Evolutionary conservation across 2,797 vertebrate genomes (phyloP).

Genomic region (Poliocrania exsul): DNA sequence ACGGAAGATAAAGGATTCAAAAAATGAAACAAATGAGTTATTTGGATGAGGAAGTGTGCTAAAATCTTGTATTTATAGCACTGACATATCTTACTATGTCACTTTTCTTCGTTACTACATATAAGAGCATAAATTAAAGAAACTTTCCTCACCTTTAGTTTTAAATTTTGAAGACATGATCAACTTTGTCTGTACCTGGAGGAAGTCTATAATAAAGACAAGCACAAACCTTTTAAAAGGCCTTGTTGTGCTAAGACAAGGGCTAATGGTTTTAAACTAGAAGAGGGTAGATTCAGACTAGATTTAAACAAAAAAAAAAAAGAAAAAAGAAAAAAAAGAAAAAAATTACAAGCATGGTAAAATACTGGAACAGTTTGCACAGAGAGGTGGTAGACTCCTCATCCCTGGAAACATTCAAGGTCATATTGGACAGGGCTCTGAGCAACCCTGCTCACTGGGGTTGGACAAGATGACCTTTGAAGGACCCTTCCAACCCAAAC

Average conservation of each 20-base stretch:
- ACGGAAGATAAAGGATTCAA: background rate
- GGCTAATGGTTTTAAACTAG: background rate
- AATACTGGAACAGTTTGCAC: background rate
- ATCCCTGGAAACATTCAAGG: rapidly evolving
- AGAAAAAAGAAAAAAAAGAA: background rate
- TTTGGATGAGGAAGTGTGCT: background rate
- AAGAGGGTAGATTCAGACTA: background rate
- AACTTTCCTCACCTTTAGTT: background rate
- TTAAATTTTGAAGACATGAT: background rate
- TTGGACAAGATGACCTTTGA: background rate
- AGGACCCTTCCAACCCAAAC: background rate
- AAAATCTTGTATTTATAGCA: background rate
- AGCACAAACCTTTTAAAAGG: background rate
- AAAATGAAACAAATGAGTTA: background rate
- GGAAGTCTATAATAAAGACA: background rate
- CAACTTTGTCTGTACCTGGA: background rate
- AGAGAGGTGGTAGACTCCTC: background rate
- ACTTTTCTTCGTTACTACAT: background rate
- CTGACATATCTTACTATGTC: background rate
- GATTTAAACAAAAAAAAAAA: background rate
- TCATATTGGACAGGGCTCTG: background rate
- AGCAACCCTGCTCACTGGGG: background rate
- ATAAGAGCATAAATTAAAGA: background rate
- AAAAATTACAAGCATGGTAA: background rate
- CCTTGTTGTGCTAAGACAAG: rapidly evolving